phyloP scores from a whole-genome alignment of 2,797 vertebrate species.

The Chelmon rostratus region DNA sequence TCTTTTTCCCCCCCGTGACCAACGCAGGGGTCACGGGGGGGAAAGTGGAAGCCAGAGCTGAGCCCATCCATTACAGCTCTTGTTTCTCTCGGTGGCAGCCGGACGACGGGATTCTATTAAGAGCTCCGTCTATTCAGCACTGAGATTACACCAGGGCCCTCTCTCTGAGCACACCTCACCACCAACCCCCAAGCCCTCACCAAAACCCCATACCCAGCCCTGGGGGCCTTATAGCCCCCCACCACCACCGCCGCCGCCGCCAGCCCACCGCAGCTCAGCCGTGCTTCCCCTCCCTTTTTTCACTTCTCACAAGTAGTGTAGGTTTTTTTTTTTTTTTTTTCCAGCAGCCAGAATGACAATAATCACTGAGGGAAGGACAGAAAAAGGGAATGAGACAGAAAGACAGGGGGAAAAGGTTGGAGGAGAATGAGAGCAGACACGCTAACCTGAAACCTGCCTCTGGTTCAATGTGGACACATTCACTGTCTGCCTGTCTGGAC shows the following conservation, averaged over 20 bases:
- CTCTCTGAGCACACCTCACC: slow-evolving; percentile 75
- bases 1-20: slow-evolving; percentile 97
- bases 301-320: slow-evolving; percentile 62
- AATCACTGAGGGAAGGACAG: slow-evolving; percentile 70
- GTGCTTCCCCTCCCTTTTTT: slow-evolving; percentile 5
- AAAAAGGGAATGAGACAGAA: slow-evolving; percentile 64
- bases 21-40: slow-evolving; percentile 91
- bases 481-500: slow-evolving; percentile 46
- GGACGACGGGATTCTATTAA: slow-evolving; percentile 94
- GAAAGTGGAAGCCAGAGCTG: slow-evolving; percentile 92
- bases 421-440: slow-evolving; percentile 72
- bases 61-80: slow-evolving; percentile 95
- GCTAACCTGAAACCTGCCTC: slow-evolving; percentile 61
- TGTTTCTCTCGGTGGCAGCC: slow-evolving; percentile 94
- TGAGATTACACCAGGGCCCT: slow-evolving; percentile 86
- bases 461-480: slow-evolving; percentile 61
- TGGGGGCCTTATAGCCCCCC: slow-evolving; percentile 64
- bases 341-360: slow-evolving; percentile 64
- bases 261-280: slow-evolving; percentile 45
- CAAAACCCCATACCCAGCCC: slow-evolving; percentile 74
- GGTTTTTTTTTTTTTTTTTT: slow-evolving; percentile 49
- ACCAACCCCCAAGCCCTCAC: slow-evolving; percentile 73
- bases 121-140: slow-evolving; percentile 87
- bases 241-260: slow-evolving; percentile 11
- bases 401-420: slow-evolving; percentile 52